phyloP scores from a whole-genome alignment of 2,888 invertebrate genomes.

The Synergus gifuensis region DNA sequence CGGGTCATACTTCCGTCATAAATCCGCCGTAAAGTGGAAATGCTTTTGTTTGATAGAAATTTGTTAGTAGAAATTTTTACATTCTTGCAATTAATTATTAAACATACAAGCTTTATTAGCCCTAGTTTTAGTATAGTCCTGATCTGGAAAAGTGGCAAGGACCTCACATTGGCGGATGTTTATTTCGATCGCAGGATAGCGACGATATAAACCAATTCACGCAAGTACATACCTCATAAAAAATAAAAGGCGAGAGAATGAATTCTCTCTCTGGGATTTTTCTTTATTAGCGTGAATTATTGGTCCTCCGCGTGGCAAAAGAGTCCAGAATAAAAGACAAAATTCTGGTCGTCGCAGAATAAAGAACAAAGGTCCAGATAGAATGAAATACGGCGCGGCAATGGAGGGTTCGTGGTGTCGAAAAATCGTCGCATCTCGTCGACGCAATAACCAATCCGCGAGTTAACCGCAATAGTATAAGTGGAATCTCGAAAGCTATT shows the following conservation, averaged over 20 bases:
- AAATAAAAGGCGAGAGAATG: slow-evolving; percentile 27
- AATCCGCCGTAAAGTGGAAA: not conserved
- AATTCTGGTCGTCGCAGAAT: slow-evolving; percentile 33
- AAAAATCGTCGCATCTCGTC: slow-evolving; percentile 62
- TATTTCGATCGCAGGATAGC: slow-evolving; percentile 6
- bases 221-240: slow-evolving; percentile 20
- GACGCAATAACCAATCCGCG: slow-evolving; percentile 68
- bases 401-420: slow-evolving; percentile 47
- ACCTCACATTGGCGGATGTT: not conserved
- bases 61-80: no score
- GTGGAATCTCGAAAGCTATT: slow-evolving; percentile 64
- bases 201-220: not conserved
- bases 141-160: no score
- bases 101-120: not conserved
- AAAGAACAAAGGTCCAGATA: slow-evolving; percentile 35
- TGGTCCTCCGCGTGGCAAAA: slow-evolving; percentile 27
- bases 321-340: slow-evolving; percentile 38
- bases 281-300: slow-evolving; percentile 36
- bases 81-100: no score
- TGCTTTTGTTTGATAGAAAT: no score
- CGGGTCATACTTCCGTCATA: not conserved
- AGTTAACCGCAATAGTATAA: slow-evolving; percentile 65
- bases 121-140: no score
- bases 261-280: slow-evolving; percentile 18
- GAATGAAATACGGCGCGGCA: slow-evolving; percentile 30